Evolutionary conservation across 2,888 invertebrate genomes (phyloP), one percentile per base, ranked within the genome.

Genomic region (Seladonia tumulorum): DNA sequence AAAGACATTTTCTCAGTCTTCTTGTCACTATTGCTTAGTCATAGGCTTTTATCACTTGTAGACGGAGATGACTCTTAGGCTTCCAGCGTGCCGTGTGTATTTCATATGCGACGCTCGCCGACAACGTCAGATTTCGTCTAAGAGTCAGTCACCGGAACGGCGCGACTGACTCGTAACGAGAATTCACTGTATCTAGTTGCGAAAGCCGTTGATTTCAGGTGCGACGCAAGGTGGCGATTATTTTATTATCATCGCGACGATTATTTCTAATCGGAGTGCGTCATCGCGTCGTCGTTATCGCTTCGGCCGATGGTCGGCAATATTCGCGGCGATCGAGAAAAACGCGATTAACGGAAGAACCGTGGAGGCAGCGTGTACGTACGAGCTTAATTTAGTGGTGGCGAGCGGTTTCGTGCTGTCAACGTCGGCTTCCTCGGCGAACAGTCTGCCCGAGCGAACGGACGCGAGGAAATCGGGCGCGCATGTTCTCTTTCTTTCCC

Each of bases 341-440:
- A 25, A 70, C 42, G 53, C 25, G 70, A 49, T 42, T n/a, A 77
- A 47, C 47, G 35, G 66, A 35, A 66, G 66, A 66, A 66, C 66
- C 66, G 66, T 18, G 66, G 18, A 66, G 66, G 63, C 60, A 76
- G 63, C 60, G 25, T 45, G 14, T 22, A 39, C 60, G 1, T 22
- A 53, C 25, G 60, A 29, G 49, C 47, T 76, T 35, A 63, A 76
- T 76, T 76, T 68, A 68, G 68, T 35, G 8, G 68, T 35, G 35
- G 66, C 66, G 35, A 35, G 1, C 18, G 76, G 35, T 29, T 76
- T 22, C 45, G 29, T n/a, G 45, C 76, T 63, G 78, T 78, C 80
- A 72, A 63, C 73, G 76, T 39, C 74, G 73, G 29, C 39, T 42
- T 75, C 42, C 68, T 60, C 74, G 66, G 22, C 49, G 60, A 53